phyloP scores from a whole-genome alignment of 2,888 invertebrate genomes.

The Gastracanthus pulcherrimus region DNA sequence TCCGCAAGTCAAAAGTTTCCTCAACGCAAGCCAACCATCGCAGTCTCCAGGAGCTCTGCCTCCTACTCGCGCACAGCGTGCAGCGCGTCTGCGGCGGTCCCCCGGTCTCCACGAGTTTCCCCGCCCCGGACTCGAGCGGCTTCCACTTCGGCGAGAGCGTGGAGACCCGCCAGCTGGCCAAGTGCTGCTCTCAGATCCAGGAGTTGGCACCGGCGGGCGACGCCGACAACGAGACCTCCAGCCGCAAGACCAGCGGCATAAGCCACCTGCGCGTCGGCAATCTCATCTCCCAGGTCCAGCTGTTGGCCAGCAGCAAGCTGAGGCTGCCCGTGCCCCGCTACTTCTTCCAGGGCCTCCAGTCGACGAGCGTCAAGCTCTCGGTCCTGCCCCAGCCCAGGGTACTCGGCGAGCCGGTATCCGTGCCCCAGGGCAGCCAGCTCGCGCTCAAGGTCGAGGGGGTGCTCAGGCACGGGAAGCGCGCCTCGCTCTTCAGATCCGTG shows the following conservation, averaged over 20 bases:
- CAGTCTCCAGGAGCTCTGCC: constrained; percentile 89
- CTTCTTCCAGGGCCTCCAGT: constrained; percentile 91
- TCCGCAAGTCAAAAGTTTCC: neutral
- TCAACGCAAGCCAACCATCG: neutral
- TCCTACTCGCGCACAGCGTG: constrained; percentile 86
- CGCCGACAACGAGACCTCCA: constrained; percentile 68
- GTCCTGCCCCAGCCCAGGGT: constrained; percentile 89
- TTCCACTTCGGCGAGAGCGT: constrained; percentile 73
- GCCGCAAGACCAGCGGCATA: constrained; percentile 72
- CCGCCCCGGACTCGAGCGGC: constrained; percentile 52
- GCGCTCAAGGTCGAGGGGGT: constrained; percentile 97
- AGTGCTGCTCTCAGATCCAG: constrained; percentile 71
- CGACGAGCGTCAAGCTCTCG: constrained; percentile 89
- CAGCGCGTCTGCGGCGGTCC: constrained; percentile 82
- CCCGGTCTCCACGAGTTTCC: constrained; percentile 59
- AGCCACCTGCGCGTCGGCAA: constrained; percentile 77
- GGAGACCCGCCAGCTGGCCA: constrained; percentile 73
- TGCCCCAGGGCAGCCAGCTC: constrained; percentile 90
- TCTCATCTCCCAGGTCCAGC: constrained; percentile 80
- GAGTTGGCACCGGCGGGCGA: constrained; percentile 74
- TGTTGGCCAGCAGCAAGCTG: constrained; percentile 78
- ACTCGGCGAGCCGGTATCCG: constrained; percentile 89
- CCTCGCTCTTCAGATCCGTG: constrained; percentile 85
- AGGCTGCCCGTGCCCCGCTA: constrained; percentile 84
- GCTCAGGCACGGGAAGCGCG: constrained; percentile 85